Evolutionary conservation across 2,888 invertebrate genomes (phyloP), one percentile per base, ranked within the genome.

Genomic region (Hypercompe scribonia): DNA sequence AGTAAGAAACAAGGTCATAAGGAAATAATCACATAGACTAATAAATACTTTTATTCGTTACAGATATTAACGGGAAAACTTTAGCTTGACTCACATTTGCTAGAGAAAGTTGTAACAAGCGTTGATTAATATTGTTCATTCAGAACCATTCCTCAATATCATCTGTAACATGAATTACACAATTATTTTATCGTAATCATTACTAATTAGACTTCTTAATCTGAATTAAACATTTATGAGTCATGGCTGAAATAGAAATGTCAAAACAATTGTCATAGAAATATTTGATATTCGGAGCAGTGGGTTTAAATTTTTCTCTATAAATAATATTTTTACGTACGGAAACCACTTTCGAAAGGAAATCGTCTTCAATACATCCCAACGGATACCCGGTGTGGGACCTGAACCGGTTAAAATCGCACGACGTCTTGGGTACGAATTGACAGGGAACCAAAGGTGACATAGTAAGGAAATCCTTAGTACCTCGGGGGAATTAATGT

Each of bases 121-220:
- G 63, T 46, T 68, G 72, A 72, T 72, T 72, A 72, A 68, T 72
- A 72, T 64, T 67, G 68, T 72, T 72, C 68, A 64, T 64, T 64
- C 39, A 68, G 72, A 64, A 36, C 33, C 34, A 72, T 72, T 68
- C 50, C 68, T 72, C 50, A 50, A 31, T 70, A 70, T 46, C 33
- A 21, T 65, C 63, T 31, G n/a, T 64, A 50, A 68, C 34, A 64
- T 36, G 50, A 64, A 68, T 50, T 72, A 72, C 31, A 39, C 36
- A 63, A 39, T 61, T 42, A 67, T 61, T 67, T 67, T 42, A 33
- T 61, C 4, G n/a, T 61, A 70, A 70, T 64, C 34, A n/a, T 18
- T n/a, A n/a, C 24, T 46, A 46, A 66, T 61, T 18, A 0, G 24
- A 33, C 46, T 66, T 3, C 24, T 33, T 42, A 21, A 66, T 42